A percentile compares a stretch with the other conserved stretches of the same genome.
These are phyloP conservation scores for Sphaeramia orbicularis DNA, from an alignment of 2,797 vertebrate species.

Conservation along the genomic window DNA sequence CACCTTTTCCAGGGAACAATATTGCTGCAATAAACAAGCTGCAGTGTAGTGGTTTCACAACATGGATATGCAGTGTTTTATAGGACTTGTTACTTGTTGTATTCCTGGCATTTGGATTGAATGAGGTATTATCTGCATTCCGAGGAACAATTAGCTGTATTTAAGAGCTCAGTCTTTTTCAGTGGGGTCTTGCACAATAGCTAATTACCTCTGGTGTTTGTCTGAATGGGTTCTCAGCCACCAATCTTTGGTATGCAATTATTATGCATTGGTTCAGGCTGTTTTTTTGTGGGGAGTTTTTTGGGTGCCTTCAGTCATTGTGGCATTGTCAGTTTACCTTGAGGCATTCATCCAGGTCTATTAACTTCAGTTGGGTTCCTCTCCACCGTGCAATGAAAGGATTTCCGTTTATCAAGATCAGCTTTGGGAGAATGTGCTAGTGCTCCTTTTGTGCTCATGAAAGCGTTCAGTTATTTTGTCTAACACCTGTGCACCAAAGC, in stretches of 20 bases:
- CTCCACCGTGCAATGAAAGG: no score
- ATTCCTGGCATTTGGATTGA: conserved; percentile 50
- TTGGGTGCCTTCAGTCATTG: conserved; percentile 38
- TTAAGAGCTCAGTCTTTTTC: conserved; percentile 55
- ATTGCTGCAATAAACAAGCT: conserved; percentile 26
- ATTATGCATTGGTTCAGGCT: conserved; percentile 22
- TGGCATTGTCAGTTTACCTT: conserved; percentile 13
- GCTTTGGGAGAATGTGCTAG: background rate
- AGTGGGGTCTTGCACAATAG: conserved; percentile 48
- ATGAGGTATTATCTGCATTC: conserved; percentile 66
- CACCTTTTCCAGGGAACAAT: conserved; percentile 5
- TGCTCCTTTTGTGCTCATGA: conserved; percentile 4
- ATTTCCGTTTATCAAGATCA: conserved; percentile 12
- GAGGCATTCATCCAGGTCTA: conserved; percentile 1
- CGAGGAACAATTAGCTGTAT: conserved; percentile 60
- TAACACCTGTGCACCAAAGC: conserved; percentile 15
- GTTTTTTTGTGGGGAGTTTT: conserved; percentile 3
- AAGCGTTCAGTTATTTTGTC: conserved; percentile 11
- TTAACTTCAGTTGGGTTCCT: conserved; percentile 2
- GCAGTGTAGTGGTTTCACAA: conserved; percentile 52
- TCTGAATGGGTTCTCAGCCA: conserved; percentile 48
- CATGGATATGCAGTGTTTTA: conserved; percentile 42
- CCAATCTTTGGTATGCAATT: conserved; percentile 31
- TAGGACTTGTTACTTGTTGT: conserved; percentile 44
- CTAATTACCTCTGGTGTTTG: conserved; percentile 62